Base-by-base conservation (phyloP, 2,888 invertebrate species). In the Eupelmus urozonus region DNA sequence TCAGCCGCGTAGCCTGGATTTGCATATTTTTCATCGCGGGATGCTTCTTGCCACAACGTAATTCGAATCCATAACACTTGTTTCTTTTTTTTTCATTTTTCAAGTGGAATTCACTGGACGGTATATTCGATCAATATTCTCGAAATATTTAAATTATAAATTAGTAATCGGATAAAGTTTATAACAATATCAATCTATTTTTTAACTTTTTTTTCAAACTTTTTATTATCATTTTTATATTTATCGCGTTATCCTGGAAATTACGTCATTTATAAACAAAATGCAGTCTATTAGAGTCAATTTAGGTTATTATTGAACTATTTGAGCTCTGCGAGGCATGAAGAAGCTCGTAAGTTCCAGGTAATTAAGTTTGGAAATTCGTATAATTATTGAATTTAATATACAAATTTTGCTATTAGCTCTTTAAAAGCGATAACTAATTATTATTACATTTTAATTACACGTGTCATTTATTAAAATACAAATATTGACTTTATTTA, bases 301-400 rank as follows among this genome's bases (percentile, higher is more conserved):
- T 66, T 76, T 71, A 51, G 65, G 55, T 59, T 69, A 57, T 18
- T 71, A n/a, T n/a, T 45, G 34, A 49, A 66, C 59, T 57, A n/a
- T 59, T 66, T 34, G 65, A 11, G 40, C 49, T 76, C 66, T 53
- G 7, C 51, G 42, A 51, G 59, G 63, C 71, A 42, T 60, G 57
- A 72, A 69, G 59, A 76, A 59, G 71, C 51, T n/a, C 49, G 23
- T 77, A 77, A 77, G 57, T 67, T 72, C 55, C 66, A 55, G 59
- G 51, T 55, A 67, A 72, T 77, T 72, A 77, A 70, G 45, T 72
- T 77, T 59, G 5, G 59, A 65, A 25, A 67, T 70, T 25, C 20
- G 13, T 65, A 45, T 42, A 67, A 75, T 69, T 62, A 20, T 53
- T 20, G 9, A 1, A 51, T 65, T n/a, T 16, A 53, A 63, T 59